phyloP scores from a whole-genome alignment of 2,888 invertebrate species.

The Leptopterna dolabrata region DNA sequence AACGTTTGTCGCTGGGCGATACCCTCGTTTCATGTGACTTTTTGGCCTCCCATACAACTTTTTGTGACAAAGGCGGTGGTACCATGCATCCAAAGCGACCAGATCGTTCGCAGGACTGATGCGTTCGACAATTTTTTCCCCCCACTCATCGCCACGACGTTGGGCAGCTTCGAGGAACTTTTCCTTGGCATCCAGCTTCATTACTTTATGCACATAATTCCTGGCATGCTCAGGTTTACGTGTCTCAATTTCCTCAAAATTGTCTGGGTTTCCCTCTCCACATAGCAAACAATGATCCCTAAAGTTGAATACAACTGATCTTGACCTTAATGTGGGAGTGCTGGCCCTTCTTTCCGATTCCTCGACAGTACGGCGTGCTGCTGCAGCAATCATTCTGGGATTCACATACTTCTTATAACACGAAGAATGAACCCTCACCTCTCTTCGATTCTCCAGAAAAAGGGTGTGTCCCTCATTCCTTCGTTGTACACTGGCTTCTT shows the following conservation, averaged over 20 bases:
- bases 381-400: not conserved
- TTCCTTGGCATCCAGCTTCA: constrained; percentile 5
- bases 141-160: constrained; percentile 21
- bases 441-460: too few relatives aligned
- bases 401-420: not conserved
- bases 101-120: constrained; percentile 33
- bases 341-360: not conserved
- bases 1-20: not conserved
- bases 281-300: constrained; percentile 42
- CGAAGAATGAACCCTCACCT: not conserved
- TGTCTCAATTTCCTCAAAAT: not conserved
- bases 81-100: constrained; percentile 26
- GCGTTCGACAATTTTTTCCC: constrained; percentile 1
- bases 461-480: too few relatives aligned
- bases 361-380: not conserved
- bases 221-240: not conserved
- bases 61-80: not conserved
- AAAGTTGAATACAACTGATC: not conserved
- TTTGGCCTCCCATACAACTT: not conserved
- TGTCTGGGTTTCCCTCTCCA: not conserved
- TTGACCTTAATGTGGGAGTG: not conserved
- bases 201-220: not conserved
- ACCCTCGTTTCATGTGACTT: constrained; percentile 13
- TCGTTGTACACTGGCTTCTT: not conserved
- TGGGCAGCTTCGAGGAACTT: constrained; percentile 17